Conservation (phyloP, 2,113 vertebrate species). For the Microcebus jonahi region DNA sequence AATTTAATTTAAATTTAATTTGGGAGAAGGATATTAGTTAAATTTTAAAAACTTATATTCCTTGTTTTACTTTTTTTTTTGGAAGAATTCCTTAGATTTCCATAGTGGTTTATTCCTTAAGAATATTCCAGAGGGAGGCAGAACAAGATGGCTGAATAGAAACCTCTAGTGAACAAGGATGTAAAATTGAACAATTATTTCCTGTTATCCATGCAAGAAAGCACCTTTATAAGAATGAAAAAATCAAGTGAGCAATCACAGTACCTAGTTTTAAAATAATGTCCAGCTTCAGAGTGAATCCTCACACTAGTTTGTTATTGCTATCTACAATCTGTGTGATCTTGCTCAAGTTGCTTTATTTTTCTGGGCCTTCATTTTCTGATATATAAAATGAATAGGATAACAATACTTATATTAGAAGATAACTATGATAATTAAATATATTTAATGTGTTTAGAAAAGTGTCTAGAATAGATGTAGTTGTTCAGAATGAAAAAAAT, state of each 20-base stretch:
- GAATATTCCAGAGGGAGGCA: neutral
- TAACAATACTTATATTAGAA: neutral
- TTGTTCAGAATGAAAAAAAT: neutral
- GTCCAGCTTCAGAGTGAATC: neutral
- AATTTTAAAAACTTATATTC: neutral
- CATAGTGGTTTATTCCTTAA: neutral
- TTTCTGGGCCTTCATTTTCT: neutral
- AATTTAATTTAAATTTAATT: neutral
- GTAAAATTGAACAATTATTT: too few species aligned
- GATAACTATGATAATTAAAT: constrained; percentile 1
- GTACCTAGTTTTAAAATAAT: neutral
- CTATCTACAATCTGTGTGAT: neutral
- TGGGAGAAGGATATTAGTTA: neutral
- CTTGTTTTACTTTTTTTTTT: neutral
- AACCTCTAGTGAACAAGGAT: too few species aligned
- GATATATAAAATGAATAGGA: neutral
- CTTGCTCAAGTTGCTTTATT: neutral
- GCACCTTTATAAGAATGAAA: neutral
- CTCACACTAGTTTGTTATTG: neutral
- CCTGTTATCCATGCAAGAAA: too few species aligned
- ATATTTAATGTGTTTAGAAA: neutral
- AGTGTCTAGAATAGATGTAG: neutral
- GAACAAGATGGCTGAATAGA: too few species aligned
- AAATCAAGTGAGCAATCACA: too few species aligned
- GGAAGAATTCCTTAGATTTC: neutral